Base-by-base conservation (phyloP, 1,140 invertebrate species). In the Gonioctena quinquepunctata region DNA sequence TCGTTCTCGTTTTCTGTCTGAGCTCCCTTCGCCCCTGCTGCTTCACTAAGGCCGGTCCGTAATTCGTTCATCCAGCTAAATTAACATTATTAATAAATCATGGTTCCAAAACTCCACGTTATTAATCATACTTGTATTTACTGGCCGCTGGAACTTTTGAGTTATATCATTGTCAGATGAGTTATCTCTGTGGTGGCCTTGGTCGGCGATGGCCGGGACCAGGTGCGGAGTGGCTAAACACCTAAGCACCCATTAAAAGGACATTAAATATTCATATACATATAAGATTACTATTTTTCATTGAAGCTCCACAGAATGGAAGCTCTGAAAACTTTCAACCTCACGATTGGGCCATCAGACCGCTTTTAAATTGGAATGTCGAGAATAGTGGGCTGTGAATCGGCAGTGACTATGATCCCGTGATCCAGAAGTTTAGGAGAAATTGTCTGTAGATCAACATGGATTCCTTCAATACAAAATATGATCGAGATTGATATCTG, bases 61-160 rank as follows among this genome's bases (percentile, higher is more conserved):
- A 59, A 59, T 59, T 59, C 56, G 56, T 59, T 26, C 25, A 59
- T 59, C 56, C 56, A 26, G 18, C 56, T 59, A 59, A 59, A 59
- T 42, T 59, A 59, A 62, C 60, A 42, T 62, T 48, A 62, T 62
- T 62, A 62, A 62, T 62, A 62, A 62, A 62, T 62, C 60, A 62
- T 62, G 60, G 28, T 62, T 62, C 60, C 60, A 62, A 62, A 62
- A 48, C 60, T 62, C 21, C 18, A 48, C 26, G 60, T 33, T 22
- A 62, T 62, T 62, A 62, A 62, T 62, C 60, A 62, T 62, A 62
- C 60, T 62, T 62, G 60, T 62, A 62, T 62, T 62, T 62, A 62
- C 28, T 62, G 60, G 23, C 60, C 26, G 60, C 8, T 62, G 23
- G 25, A 42, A 42, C 11, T 62, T 62, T 62, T 62, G 60, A 62